A percentile compares a stretch with the other conserved stretches of the same genome.
These are phyloP conservation scores for Euphydryas editha DNA, from an alignment of 2,888 invertebrate species.

Conservation along the genomic window DNA sequence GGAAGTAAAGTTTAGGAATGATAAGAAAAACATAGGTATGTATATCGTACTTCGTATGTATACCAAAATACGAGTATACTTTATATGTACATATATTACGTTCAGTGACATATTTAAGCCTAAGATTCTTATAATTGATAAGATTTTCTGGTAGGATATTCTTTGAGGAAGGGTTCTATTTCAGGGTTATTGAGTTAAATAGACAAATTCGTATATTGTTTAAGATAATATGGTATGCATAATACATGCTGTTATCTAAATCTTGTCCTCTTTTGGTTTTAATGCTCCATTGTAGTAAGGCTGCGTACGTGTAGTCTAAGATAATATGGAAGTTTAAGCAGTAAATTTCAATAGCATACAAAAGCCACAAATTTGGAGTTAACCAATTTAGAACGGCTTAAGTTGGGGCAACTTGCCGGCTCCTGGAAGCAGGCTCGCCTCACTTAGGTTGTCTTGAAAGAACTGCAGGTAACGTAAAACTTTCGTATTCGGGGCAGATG, in stretches of 20 bases:
- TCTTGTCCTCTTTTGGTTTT: conserved; percentile 40
- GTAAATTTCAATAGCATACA: conserved; percentile 80
- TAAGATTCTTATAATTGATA: conserved; percentile 3
- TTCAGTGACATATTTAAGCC: background rate
- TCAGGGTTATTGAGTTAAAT: conserved; percentile 31
- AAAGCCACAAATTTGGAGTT: conserved; percentile 74
- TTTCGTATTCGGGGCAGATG: background rate
- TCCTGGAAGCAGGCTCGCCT: conserved; percentile 51
- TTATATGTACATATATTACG: background rate
- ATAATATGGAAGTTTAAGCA: conserved; percentile 67
- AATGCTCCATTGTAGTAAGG: conserved; percentile 47
- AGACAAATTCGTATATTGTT: conserved; percentile 35
- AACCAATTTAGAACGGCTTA: conserved; percentile 66
- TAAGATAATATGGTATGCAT: conserved; percentile 35
- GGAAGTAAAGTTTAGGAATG: no score
- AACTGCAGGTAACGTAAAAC: conserved; percentile 13
- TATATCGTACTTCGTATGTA: no score
- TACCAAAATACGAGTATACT: no score
- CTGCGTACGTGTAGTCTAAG: conserved; percentile 44
- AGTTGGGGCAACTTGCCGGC: conserved; percentile 63
- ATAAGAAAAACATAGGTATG: no score
- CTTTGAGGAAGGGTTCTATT: conserved; percentile 14
- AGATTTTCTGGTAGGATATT: conserved; percentile 6
- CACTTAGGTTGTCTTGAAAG: conserved; percentile 21
- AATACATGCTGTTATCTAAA: conserved; percentile 40